phyloP scores from a whole-genome alignment of 2,113 vertebrate species.

The Paramormyrops kingsleyae region DNA sequence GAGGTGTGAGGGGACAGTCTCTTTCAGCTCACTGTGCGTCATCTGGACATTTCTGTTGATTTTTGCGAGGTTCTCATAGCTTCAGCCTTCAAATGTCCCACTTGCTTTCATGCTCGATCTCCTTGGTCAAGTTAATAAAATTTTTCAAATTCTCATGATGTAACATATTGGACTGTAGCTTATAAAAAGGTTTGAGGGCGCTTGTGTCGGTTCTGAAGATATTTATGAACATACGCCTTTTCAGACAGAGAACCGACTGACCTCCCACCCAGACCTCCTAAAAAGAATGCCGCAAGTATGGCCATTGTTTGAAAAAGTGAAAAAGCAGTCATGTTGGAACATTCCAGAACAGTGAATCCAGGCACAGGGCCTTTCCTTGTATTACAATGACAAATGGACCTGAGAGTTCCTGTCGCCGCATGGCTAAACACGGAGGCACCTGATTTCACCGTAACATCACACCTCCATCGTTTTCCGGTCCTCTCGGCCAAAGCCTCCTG shows the following conservation, averaged over 20 bases:
- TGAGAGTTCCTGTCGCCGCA: not conserved
- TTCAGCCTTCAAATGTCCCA: not conserved
- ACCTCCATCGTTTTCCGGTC: not conserved
- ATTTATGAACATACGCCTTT: not conserved
- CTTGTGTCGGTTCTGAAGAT: not conserved
- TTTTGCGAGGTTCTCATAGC: slow-evolving; percentile 13
- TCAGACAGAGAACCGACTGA: not conserved
- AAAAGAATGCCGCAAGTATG: not conserved
- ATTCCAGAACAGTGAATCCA: not conserved
- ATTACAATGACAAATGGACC: not conserved
- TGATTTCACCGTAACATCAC: not conserved
- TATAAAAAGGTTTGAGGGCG: not conserved
- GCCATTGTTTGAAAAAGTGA: not conserved
- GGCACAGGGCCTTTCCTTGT: not conserved
- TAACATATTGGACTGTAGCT: not conserved
- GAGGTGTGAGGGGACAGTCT: too few species aligned
- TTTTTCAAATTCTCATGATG: not conserved
- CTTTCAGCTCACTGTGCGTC: not conserved
- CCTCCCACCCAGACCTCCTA: not conserved
- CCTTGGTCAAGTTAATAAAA: not conserved
- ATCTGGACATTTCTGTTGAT: not conserved
- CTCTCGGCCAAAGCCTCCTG: not conserved
- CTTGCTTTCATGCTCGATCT: not conserved
- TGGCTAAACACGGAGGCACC: not conserved
- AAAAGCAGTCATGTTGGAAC: not conserved